Conservation (phyloP, 2,888 invertebrate genomes). For the Amiota mariae region DNA sequence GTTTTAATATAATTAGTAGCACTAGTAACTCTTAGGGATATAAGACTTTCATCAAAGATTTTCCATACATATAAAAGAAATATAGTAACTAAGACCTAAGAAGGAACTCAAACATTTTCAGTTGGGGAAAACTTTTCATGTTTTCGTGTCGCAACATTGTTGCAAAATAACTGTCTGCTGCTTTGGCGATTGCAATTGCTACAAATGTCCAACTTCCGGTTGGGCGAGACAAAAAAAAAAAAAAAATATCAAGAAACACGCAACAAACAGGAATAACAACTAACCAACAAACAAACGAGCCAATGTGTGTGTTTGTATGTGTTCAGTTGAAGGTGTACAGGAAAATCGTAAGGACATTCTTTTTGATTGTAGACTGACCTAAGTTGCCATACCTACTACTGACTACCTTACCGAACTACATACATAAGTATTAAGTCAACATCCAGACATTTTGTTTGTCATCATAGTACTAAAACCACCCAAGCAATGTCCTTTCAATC, state of each 20-base stretch:
- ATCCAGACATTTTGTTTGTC: slow-evolving; percentile 6
- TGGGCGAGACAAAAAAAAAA: neutral
- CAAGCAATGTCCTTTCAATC: slow-evolving; percentile 27
- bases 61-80: too few species aligned
- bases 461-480: neutral
- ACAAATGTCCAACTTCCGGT: slow-evolving; percentile 27
- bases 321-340: neutral
- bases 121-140: too few species aligned
- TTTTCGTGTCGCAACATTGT: too few species aligned
- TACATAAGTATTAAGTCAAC: too few species aligned
- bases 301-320: neutral
- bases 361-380: too few species aligned
- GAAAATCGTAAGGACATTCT: neutral
- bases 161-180: neutral
- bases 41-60: too few species aligned
- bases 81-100: too few species aligned
- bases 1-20: too few species aligned
- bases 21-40: too few species aligned
- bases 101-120: too few species aligned
- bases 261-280: neutral
- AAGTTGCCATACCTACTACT: too few species aligned
- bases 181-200: neutral
- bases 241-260: neutral
- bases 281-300: neutral
- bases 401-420: too few species aligned